A percentile compares a stretch with the other conserved stretches of the same genome.
Conservation (phyloP, 2,113 vertebrate genomes). For the Arothron firmamentum region DNA sequence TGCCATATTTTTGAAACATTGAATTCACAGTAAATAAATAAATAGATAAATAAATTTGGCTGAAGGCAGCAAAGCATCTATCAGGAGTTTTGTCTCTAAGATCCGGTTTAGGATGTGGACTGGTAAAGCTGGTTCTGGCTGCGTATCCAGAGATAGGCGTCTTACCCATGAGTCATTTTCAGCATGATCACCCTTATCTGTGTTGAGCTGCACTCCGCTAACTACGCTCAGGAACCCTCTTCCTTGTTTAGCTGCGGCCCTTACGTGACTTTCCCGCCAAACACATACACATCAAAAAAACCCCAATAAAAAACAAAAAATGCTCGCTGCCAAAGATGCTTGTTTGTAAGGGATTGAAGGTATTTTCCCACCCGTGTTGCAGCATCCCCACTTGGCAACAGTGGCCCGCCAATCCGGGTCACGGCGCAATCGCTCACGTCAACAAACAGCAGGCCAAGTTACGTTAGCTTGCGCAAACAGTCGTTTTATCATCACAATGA, state of each 20-base stretch:
- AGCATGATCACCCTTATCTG: constrained; percentile 79
- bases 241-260: constrained; percentile 59
- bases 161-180: constrained; percentile 80
- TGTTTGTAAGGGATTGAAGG: constrained; percentile 74
- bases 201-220: constrained; percentile 68
- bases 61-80: constrained; percentile 27
- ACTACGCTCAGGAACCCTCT: constrained; percentile 53
- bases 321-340: constrained; percentile 64
- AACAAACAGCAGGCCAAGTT: constrained; percentile 60
- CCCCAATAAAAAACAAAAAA: constrained; percentile 4
- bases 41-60: constrained; percentile 41
- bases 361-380: constrained; percentile 58
- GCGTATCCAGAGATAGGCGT: constrained; percentile 73
- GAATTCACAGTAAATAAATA: constrained; percentile 16
- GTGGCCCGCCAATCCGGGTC: constrained; percentile 47
- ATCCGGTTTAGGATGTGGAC: constrained; percentile 68
- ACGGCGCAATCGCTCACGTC: constrained; percentile 51
- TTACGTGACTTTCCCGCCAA: constrained; percentile 52
- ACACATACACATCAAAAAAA: constrained; percentile 3
- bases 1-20: constrained; percentile 30
- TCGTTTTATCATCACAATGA: not conserved
- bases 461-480: constrained; percentile 44
- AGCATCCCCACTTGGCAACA: constrained; percentile 64
- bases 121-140: constrained; percentile 78
- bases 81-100: constrained; percentile 70